A percentile compares a stretch with the other conserved stretches of the same genome.
Conservation (phyloP, 2,888 invertebrate genomes). For the Amblyjoppa fuscipennis region DNA sequence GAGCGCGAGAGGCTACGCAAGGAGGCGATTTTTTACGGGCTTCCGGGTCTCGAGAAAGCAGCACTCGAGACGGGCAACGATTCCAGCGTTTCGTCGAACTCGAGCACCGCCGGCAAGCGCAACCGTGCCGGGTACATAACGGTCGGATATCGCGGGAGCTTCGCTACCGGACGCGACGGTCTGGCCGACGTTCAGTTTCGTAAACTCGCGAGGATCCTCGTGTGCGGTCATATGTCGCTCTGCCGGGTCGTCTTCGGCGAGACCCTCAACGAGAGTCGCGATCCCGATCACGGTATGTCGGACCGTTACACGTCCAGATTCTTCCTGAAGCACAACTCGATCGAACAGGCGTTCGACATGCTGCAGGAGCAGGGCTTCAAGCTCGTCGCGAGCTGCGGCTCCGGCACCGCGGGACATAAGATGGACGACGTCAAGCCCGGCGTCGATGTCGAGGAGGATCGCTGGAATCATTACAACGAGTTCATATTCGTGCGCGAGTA, state of each 20-base stretch:
- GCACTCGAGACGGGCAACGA: conserved; percentile 81
- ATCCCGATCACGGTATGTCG: conserved; percentile 97
- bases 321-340: conserved; percentile 98
- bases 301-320: conserved; percentile 99
- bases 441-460: conserved; percentile 98
- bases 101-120: conserved; percentile 85
- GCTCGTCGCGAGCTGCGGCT: conserved; percentile 94
- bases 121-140: conserved; percentile 92
- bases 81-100: conserved; percentile 62
- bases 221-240: conserved; percentile 96
- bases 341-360: conserved; percentile 98
- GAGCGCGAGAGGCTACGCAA: conserved; percentile 92
- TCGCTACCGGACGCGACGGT: conserved; percentile 99
- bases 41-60: conserved; percentile 91
- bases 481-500: conserved; percentile 98
- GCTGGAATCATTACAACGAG: conserved; percentile 99
- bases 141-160: conserved; percentile 98
- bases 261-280: conserved; percentile 98
- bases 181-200: conserved; percentile 99
- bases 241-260: conserved; percentile 99
- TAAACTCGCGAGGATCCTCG: conserved; percentile 97
- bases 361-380: conserved; percentile 95
- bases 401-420: conserved; percentile 94
- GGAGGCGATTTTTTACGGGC: conserved; percentile 91
- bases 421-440: conserved; percentile 96